phyloP scores from a whole-genome alignment of 2,113 vertebrate genomes.

The Phocoena phocoena region DNA sequence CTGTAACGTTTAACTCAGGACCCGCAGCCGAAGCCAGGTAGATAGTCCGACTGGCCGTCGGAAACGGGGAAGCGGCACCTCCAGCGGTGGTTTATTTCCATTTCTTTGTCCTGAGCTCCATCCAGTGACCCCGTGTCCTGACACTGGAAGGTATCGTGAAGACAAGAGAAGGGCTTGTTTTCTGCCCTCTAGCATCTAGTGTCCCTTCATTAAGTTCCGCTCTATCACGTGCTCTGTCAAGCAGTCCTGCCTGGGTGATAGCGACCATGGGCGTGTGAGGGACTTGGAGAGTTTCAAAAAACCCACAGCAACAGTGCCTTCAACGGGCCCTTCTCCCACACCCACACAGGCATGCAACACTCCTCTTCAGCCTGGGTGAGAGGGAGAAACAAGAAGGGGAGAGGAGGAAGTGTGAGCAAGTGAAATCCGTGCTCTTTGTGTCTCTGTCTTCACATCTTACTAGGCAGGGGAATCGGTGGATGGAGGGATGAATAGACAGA shows the following conservation, averaged over 20 bases:
- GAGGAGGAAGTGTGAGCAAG: neutral
- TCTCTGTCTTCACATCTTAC: neutral
- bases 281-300: neutral
- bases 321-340: neutral
- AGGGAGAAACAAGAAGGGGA: neutral
- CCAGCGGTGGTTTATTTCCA: neutral
- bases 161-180: neutral
- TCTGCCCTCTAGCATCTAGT: neutral
- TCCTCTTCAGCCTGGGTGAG: neutral
- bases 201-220: neutral
- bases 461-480: neutral
- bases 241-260: neutral
- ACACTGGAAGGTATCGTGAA: neutral
- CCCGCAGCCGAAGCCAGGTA: neutral
- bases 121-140: neutral
- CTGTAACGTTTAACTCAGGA: neutral
- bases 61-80: neutral
- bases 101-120: conserved; percentile 21
- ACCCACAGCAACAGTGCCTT: neutral
- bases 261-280: rapidly evolving
- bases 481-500: neutral
- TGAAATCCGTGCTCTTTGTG: neutral
- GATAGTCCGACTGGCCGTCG: neutral
- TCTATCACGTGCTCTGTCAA: neutral
- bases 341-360: rapidly evolving